Percentiles rank a stretch among this genome's conserved stretches.
phyloP scores from a whole-genome alignment of 2,888 invertebrate genomes.

The Drosophila imparisetae region DNA sequence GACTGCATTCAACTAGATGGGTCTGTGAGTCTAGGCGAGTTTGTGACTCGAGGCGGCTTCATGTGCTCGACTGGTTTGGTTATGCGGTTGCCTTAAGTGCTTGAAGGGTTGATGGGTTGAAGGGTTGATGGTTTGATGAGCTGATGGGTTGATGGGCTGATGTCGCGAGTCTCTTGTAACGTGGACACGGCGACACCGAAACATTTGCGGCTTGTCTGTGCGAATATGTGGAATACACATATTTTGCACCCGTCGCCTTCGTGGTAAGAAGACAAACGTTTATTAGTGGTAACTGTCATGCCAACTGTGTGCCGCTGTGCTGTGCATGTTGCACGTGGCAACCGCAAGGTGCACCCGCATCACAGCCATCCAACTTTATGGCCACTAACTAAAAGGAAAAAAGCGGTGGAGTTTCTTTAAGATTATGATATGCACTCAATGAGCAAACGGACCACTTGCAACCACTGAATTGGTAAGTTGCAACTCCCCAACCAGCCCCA shows the following conservation, averaged over 20 bases:
- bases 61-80: slow-evolving; percentile 54
- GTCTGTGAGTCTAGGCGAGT: slow-evolving; percentile 11
- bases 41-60: slow-evolving; percentile 39
- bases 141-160: slow-evolving; percentile 25
- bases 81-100: slow-evolving; percentile 68
- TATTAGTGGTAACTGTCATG: slow-evolving; percentile 33
- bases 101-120: slow-evolving; percentile 37
- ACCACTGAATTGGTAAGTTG: slow-evolving; percentile 9
- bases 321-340: slow-evolving; percentile 33
- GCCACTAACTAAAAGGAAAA: slow-evolving; percentile 3
- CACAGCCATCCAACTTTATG: slow-evolving; percentile 16
- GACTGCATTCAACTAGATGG: slow-evolving; percentile 27
- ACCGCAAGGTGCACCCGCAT: slow-evolving; percentile 60
- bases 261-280: slow-evolving; percentile 43
- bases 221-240: slow-evolving; percentile 33
- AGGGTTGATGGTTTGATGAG: slow-evolving; percentile 3
- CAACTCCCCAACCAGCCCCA: background rate
- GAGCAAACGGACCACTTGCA: slow-evolving; percentile 31
- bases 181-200: slow-evolving; percentile 29
- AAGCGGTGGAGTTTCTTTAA: slow-evolving; percentile 9
- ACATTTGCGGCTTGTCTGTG: slow-evolving; percentile 43
- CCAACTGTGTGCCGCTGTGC: background rate
- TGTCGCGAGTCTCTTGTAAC: slow-evolving; percentile 15
- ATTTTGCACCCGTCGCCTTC: slow-evolving; percentile 28
- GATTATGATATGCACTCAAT: slow-evolving; percentile 58